phyloP scores from a whole-genome alignment of 64 coral and sea anemone species.

The Montipora foliosa region DNA sequence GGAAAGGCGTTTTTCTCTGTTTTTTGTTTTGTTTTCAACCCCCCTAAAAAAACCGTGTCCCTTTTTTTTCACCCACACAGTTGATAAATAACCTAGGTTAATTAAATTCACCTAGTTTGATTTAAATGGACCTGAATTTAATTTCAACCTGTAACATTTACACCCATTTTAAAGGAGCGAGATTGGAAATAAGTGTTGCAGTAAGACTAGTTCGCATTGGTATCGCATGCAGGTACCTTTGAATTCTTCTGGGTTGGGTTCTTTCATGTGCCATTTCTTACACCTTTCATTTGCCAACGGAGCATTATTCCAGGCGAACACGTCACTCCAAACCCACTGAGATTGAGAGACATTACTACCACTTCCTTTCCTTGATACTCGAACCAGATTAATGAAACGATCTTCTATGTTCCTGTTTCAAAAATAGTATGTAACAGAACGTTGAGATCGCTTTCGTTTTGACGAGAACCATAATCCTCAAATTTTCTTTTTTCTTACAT shows the following conservation, averaged over 20 bases:
- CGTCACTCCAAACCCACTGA: constrained; percentile 50
- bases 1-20: no score
- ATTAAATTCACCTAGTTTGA: no score
- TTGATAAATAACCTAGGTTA: no score
- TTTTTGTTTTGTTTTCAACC: no score
- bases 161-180: no score
- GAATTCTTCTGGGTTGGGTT: constrained; percentile 19
- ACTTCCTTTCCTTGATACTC: constrained; percentile 17
- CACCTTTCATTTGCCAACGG: constrained; percentile 9
- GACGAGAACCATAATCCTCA: not conserved
- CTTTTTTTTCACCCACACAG: no score
- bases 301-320: constrained; percentile 34
- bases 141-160: no score
- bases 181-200: no score
- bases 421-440: not conserved
- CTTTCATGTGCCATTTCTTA: constrained; percentile 5
- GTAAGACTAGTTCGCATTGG: no score
- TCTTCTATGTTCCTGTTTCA: constrained; percentile 9
- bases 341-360: not conserved
- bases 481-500: no score
- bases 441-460: not conserved
- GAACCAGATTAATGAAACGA: constrained; percentile 40
- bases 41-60: no score
- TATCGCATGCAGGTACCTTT: not conserved
- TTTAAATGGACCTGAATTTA: no score